A percentile compares a stretch with the other conserved stretches of the same genome.
Evolutionary conservation across 1,140 invertebrate species (phyloP).

Genomic region (Euura saliciscinereae): DNA sequence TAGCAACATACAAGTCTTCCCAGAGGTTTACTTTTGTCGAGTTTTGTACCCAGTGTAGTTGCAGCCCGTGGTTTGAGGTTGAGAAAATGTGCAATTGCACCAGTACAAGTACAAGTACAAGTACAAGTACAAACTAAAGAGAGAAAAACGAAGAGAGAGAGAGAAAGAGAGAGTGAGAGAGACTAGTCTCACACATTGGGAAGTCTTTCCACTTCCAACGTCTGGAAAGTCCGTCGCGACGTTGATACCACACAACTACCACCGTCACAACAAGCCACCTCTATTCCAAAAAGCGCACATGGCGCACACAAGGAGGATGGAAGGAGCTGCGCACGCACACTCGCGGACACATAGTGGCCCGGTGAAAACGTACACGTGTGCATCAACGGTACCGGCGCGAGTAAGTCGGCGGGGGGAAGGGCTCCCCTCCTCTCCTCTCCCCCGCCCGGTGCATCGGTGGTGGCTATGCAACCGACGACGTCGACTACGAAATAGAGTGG

Average conservation of each 20-base stretch:
- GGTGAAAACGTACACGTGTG: constrained; percentile 2
- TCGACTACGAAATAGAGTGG: constrained; percentile 22
- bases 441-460: too few species aligned
- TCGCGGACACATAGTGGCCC: background rate
- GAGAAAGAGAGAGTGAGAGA: background rate
- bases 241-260: too few species aligned
- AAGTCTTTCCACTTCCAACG: background rate
- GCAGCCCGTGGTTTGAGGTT: background rate
- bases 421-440: too few species aligned
- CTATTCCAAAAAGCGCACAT: background rate
- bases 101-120: background rate
- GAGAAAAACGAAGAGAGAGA: background rate
- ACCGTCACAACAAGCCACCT: background rate
- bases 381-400: background rate
- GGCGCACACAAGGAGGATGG: background rate
- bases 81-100: background rate
- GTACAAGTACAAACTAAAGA: background rate
- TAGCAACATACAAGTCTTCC: too few species aligned
- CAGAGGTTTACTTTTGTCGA: background rate
- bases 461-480: too few species aligned
- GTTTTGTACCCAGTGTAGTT: background rate
- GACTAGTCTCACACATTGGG: background rate
- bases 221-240: too few species aligned
- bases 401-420: too few species aligned
- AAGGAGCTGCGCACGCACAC: background rate